A percentile compares a stretch with the other conserved stretches of the same genome.
phyloP scores from a whole-genome alignment of 2,113 vertebrate species.

The Corythornis vintsioides region DNA sequence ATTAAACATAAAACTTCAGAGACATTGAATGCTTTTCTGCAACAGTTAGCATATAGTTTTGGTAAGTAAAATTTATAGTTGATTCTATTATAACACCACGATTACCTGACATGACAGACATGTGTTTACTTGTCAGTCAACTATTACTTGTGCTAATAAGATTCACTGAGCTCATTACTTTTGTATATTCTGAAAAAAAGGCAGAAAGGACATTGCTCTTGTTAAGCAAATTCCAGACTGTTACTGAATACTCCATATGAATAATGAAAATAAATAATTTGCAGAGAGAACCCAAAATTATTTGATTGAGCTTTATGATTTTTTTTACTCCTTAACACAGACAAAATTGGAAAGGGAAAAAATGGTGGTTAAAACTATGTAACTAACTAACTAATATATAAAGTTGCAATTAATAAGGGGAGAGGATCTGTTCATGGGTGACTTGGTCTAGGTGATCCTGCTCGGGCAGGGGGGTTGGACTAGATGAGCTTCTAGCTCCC shows the following conservation, averaged over 20 bases:
- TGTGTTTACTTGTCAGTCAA: slow-evolving; percentile 55
- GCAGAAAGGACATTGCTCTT: slow-evolving; percentile 32
- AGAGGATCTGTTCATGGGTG: background rate
- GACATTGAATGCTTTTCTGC: background rate
- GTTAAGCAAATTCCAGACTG: slow-evolving; percentile 31
- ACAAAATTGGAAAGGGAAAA: background rate
- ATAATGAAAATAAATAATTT: slow-evolving; percentile 32
- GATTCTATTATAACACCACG: slow-evolving; percentile 48
- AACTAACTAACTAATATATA: background rate
- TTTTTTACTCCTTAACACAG: background rate
- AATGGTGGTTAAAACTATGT: background rate
- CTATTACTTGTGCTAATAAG: slow-evolving; percentile 58
- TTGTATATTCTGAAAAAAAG: slow-evolving; percentile 22
- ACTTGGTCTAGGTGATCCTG: too few species aligned
- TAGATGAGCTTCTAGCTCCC: too few species aligned
- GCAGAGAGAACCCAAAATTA: background rate
- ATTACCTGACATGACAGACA: slow-evolving; percentile 33
- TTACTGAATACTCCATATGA: slow-evolving; percentile 6
- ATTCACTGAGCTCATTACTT: slow-evolving; percentile 60
- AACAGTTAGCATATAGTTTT: background rate
- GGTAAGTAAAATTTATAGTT: slow-evolving; percentile 35
- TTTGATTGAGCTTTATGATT: slow-evolving; percentile 10
- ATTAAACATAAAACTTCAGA: background rate
- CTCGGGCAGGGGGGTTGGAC: too few species aligned
- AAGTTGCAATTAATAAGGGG: background rate